These are phyloP conservation scores for Formica exsecta DNA, from an alignment of 1,140 invertebrate species.

Conservation along the genomic window DNA sequence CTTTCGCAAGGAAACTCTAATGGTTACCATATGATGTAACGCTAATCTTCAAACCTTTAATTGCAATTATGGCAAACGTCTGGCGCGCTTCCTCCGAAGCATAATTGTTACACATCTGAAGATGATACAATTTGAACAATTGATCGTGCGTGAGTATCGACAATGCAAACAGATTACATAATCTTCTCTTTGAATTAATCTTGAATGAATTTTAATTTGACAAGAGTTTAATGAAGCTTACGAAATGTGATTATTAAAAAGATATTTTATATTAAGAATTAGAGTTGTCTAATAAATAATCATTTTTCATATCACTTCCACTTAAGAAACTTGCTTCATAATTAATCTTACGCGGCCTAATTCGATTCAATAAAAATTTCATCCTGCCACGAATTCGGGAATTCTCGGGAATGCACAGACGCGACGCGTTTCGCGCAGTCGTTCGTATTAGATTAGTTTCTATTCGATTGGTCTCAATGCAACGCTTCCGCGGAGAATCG, in stretches of 20 bases:
- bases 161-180: background rate
- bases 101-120: background rate
- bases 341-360: background rate
- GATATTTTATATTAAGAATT: background rate
- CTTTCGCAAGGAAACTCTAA: constrained; percentile 58
- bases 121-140: background rate
- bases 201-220: background rate
- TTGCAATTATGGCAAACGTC: constrained; percentile 52
- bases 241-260: background rate
- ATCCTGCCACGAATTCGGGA: background rate
- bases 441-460: constrained; percentile 72
- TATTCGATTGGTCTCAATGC: constrained; percentile 77
- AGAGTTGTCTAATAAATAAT: background rate
- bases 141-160: background rate
- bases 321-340: background rate
- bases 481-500: constrained; percentile 74
- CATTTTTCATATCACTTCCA: background rate
- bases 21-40: constrained; percentile 42
- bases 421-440: constrained; percentile 24
- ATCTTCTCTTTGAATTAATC: background rate
- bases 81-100: background rate
- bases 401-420: constrained; percentile 10
- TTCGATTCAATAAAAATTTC: constrained; percentile 26
- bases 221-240: background rate
- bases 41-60: constrained; percentile 53